Percentiles rank a stretch among this genome's conserved stretches.
Evolutionary conservation across 2,888 invertebrate species (phyloP).

Genomic region (Noctua pronuba): DNA sequence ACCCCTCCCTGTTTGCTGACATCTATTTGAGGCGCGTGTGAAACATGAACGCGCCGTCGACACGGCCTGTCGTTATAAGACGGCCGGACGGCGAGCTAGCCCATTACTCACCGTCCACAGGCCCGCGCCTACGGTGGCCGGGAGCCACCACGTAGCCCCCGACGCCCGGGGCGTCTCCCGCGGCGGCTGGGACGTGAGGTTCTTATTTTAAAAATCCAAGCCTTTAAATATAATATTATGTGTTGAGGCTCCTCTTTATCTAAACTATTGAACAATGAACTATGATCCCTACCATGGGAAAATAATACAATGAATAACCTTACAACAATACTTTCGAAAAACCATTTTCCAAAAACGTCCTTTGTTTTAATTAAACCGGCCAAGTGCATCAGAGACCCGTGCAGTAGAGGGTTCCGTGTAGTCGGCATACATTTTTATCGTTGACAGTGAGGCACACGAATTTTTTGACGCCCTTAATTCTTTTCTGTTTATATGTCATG

Average conservation of each 20-base stretch:
- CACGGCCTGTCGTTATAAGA: too few relatives aligned
- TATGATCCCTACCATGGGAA: conserved; percentile 70
- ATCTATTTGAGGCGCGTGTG: too few relatives aligned
- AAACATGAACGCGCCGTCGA: too few relatives aligned
- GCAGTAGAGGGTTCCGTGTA: conserved; percentile 2
- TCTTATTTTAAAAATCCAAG: background rate
- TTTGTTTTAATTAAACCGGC: conserved; percentile 78
- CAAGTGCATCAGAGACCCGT: background rate
- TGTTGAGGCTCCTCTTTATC: conserved; percentile 24
- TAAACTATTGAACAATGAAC: conserved; percentile 56
- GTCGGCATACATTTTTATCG: background rate
- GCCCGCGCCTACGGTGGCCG: too few relatives aligned
- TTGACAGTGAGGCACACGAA: background rate
- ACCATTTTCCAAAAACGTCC: conserved; percentile 81
- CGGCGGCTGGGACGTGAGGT: too few relatives aligned
- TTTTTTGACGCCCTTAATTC: background rate
- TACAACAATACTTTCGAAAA: conserved; percentile 80
- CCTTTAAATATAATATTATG: conserved; percentile 7
- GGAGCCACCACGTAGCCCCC: too few relatives aligned
- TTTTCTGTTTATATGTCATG: background rate
- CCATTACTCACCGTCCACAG: too few relatives aligned
- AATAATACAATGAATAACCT: conserved; percentile 73
- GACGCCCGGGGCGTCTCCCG: too few relatives aligned
- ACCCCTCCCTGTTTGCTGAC: too few relatives aligned
- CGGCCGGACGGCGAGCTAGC: too few relatives aligned